These are phyloP conservation scores for Monarcha castaneiventris DNA, from an alignment of 2,113 vertebrate species.

Conservation along the genomic window DNA sequence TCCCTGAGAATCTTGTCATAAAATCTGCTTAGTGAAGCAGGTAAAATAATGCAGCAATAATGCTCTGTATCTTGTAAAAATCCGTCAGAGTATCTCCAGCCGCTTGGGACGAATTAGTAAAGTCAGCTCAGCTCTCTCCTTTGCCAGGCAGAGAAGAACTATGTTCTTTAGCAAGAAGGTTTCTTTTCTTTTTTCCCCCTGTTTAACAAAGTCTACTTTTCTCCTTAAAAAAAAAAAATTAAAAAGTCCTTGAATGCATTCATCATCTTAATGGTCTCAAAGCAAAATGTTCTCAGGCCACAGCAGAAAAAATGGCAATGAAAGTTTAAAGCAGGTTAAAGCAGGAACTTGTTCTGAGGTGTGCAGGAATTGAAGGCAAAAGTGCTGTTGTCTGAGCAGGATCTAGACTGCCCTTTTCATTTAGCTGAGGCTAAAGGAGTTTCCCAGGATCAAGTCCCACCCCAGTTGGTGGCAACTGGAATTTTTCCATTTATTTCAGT, in stretches of 20 bases:
- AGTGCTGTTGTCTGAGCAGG: background rate
- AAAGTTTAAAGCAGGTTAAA: background rate
- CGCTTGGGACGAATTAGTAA: background rate
- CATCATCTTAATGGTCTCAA: background rate
- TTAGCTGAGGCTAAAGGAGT: background rate
- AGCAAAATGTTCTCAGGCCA: background rate
- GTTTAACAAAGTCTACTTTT: background rate
- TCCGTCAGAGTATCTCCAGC: background rate
- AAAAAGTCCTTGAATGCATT: background rate
- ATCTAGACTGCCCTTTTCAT: background rate
- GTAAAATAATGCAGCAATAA: background rate
- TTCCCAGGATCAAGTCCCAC: background rate
- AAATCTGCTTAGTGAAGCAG: background rate
- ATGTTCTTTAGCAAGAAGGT: background rate
- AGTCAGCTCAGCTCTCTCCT: background rate
- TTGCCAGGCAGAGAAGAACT: background rate
- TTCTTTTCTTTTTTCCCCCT: no score
- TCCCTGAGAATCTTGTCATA: background rate
- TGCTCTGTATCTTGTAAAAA: background rate
- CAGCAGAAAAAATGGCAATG: background rate
- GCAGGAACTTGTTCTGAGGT: background rate
- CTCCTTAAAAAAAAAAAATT: background rate
- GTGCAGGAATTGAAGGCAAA: background rate
- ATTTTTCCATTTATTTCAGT: background rate
- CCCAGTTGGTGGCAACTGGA: fast-evolving